phyloP scores from a whole-genome alignment of 2,888 invertebrate species.

The Pseudococcus longispinus region DNA sequence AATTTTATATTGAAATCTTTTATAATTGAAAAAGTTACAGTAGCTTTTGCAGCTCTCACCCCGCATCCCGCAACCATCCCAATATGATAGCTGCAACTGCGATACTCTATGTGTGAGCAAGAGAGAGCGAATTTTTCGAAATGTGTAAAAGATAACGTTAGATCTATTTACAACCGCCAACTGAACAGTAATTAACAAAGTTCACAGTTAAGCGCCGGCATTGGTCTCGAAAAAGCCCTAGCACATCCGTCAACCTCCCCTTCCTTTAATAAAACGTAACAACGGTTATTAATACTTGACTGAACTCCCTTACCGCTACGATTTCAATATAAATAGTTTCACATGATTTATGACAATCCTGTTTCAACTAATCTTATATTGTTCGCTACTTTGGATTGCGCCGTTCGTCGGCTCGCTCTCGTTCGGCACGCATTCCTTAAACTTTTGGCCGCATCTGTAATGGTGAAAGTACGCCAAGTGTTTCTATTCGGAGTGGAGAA shows the following conservation, averaged over 20 bases:
- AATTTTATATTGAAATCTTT: slow-evolving; percentile 46
- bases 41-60: neutral
- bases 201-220: slow-evolving; percentile 50
- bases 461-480: slow-evolving; percentile 14
- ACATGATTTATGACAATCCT: slow-evolving; percentile 56
- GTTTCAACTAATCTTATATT: slow-evolving; percentile 57
- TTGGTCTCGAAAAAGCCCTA: slow-evolving; percentile 43
- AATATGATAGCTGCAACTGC: neutral
- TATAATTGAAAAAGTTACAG: slow-evolving; percentile 39
- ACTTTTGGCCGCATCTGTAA: slow-evolving; percentile 49
- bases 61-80: neutral
- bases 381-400: slow-evolving; percentile 47
- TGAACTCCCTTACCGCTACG: slow-evolving; percentile 47
- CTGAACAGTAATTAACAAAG: slow-evolving; percentile 56
- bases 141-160: slow-evolving; percentile 56
- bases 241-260: slow-evolving; percentile 44
- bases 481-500: neutral
- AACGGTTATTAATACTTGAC: slow-evolving; percentile 56
- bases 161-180: slow-evolving; percentile 55
- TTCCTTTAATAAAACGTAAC: slow-evolving; percentile 35
- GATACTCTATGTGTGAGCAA: neutral
- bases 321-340: slow-evolving; percentile 56
- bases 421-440: slow-evolving; percentile 50
- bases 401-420: neutral
- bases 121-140: neutral